Conservation (phyloP, 2,888 invertebrate species). For the Marasmarcha lunaedactyla region DNA sequence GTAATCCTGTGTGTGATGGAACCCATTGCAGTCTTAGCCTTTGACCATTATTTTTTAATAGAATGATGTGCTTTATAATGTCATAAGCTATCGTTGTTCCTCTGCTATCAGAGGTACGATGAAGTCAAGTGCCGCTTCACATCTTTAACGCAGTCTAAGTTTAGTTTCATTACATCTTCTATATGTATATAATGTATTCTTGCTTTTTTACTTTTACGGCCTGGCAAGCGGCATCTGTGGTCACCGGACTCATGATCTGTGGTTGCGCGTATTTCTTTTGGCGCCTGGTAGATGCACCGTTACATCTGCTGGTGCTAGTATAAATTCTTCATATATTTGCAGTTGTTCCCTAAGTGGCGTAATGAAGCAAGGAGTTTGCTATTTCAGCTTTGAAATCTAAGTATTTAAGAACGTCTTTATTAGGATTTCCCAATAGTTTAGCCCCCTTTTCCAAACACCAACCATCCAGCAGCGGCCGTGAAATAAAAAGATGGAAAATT, state of each 20-base stretch:
- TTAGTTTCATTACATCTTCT: constrained; percentile 9
- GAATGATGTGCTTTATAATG: too few species aligned
- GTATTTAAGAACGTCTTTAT: constrained; percentile 8
- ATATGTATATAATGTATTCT: constrained; percentile 9
- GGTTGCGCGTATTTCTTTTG: constrained; percentile 5
- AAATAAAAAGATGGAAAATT: constrained; percentile 15
- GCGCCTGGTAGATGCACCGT: constrained; percentile 3
- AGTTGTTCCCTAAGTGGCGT: constrained; percentile 9
- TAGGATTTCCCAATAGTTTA: constrained; percentile 7
- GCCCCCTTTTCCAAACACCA: constrained; percentile 8
- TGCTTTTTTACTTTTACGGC: constrained; percentile 10
- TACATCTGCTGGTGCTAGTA: background rate
- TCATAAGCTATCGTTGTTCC: too few species aligned
- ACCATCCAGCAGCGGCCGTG: constrained; percentile 14
- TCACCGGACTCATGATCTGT: constrained; percentile 6
- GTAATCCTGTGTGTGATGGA: too few species aligned
- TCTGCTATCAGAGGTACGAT: too few species aligned
- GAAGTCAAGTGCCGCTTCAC: too few species aligned
- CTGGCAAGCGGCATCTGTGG: constrained; percentile 9
- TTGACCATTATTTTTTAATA: too few species aligned
- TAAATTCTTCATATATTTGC: constrained; percentile 6
- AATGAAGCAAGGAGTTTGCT: constrained; percentile 10
- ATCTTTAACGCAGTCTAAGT: too few species aligned
- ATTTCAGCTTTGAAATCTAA: constrained; percentile 11
- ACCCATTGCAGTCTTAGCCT: too few species aligned